phyloP scores from a whole-genome alignment of 1,140 invertebrate species.

The Glossosoma conforme region DNA sequence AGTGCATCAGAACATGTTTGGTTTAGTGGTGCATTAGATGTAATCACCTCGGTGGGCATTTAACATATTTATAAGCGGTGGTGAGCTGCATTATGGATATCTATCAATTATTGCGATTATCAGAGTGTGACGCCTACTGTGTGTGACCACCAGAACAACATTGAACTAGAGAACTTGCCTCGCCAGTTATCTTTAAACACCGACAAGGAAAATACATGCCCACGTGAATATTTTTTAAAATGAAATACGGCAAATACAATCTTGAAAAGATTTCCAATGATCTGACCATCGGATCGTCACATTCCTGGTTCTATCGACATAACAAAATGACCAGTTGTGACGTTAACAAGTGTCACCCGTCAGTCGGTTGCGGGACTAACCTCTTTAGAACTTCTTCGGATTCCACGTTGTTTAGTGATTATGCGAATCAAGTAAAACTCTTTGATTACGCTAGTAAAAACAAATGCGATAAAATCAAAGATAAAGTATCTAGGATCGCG shows the following conservation, averaged over 20 bases:
- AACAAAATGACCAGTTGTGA: slow-evolving; percentile 36
- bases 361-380: slow-evolving; percentile 39
- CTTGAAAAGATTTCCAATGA: slow-evolving; percentile 50
- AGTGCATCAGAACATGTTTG: no score
- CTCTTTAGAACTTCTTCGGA: slow-evolving; percentile 41
- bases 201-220: slow-evolving; percentile 16
- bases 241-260: slow-evolving; percentile 58
- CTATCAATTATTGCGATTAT: slow-evolving; percentile 14
- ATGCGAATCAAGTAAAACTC: slow-evolving; percentile 45
- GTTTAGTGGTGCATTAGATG: no score
- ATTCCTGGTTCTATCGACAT: slow-evolving; percentile 49
- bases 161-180: slow-evolving; percentile 9
- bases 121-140: slow-evolving; percentile 19
- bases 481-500: slow-evolving; percentile 17
- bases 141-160: slow-evolving; percentile 11
- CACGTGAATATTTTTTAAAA: slow-evolving; percentile 30
- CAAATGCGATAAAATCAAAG: slow-evolving; percentile 12
- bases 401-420: slow-evolving; percentile 51
- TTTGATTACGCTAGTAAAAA: slow-evolving; percentile 38
- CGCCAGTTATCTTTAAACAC: slow-evolving; percentile 29
- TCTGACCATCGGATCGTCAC: slow-evolving; percentile 44
- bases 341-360: background rate
- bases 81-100: slow-evolving; percentile 11
- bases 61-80: background rate
- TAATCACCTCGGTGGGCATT: no score